Base-by-base conservation (phyloP, 1,140 invertebrate genomes). In the Oryctes rhinoceros region DNA sequence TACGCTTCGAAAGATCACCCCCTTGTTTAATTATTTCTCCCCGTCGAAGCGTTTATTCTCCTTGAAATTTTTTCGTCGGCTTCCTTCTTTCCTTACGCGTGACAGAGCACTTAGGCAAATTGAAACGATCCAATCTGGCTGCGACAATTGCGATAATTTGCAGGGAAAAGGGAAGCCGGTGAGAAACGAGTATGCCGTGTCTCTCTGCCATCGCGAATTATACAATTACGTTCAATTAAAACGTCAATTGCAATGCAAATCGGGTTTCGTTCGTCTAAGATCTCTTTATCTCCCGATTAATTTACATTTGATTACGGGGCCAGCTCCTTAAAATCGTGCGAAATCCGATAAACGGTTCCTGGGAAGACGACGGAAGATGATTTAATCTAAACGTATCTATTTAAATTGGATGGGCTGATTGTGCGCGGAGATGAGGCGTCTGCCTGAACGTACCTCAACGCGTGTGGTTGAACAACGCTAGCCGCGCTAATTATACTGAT, bases 261-360 rank as follows among this genome's bases (percentile, higher is more conserved):
- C 4, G 53, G 4, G 53, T 62, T 62, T 7, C 20, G 53, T 15
- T n/a, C 53, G 15, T 30, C 7, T 20, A 62, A 44, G 39, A 62
- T 62, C 53, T 62, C 53, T 62, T 62, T 62, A 62, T n/a, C 53
- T 20, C 53, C 53, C 20, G 53, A 62, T 62, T 62, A 62, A 62
- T 62, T 62, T 62, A 18, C 53, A n/a, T 62, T 62, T 62, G 39
- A 44, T 44, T 44, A 44, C 39, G 39, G 39, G 9, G 5, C 5
- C 3, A n/a, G 39, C 9, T 44, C 1, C 9, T 44, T 44, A 44
- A 44, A 44, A 1, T 44, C 39, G 39, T 7, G 39, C 39, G 39
- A 44, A 44, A 44, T 10, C 39, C 39, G 39, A 44, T 44, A 44
- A 44, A 44, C 5, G 39, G 39, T 44, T 44, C 9, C 39, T 44